These are phyloP conservation scores for Chelmon rostratus DNA, from an alignment of 2,797 vertebrate species.

Conservation along the genomic window DNA sequence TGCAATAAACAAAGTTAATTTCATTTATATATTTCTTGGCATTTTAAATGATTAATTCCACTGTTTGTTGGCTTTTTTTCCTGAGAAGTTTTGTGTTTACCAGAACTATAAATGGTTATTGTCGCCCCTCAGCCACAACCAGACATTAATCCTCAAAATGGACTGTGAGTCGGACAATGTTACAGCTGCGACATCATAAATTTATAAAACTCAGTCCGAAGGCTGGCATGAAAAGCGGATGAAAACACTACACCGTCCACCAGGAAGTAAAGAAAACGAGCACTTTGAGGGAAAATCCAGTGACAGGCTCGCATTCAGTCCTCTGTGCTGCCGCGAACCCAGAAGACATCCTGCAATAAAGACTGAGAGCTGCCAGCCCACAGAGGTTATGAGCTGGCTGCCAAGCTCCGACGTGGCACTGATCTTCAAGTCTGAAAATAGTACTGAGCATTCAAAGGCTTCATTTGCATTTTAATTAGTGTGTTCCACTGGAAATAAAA, in stretches of 20 bases:
- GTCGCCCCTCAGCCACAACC: neutral
- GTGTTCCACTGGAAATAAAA: slow-evolving; percentile 43
- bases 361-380: slow-evolving; percentile 14
- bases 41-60: neutral
- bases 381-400: slow-evolving; percentile 41
- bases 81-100: neutral
- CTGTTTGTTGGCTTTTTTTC: neutral
- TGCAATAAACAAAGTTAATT: too few relatives aligned
- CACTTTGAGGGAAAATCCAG: neutral
- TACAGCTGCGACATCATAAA: neutral
- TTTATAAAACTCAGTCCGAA: slow-evolving; percentile 2
- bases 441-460: slow-evolving; percentile 49
- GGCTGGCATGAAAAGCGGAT: slow-evolving; percentile 1
- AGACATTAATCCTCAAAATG: neutral
- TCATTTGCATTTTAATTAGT: slow-evolving; percentile 75
- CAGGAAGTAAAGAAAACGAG: neutral
- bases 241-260: neutral
- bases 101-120: neutral
- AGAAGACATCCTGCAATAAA: slow-evolving; percentile 7
- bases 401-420: slow-evolving; percentile 33
- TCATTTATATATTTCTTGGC: neutral
- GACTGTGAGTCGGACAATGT: neutral
- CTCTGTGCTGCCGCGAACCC: neutral
- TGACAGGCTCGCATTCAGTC: neutral
- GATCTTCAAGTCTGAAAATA: slow-evolving; percentile 48